Base-by-base conservation (phyloP, 1,140 invertebrate genomes). In the Microplitis demolitor region DNA sequence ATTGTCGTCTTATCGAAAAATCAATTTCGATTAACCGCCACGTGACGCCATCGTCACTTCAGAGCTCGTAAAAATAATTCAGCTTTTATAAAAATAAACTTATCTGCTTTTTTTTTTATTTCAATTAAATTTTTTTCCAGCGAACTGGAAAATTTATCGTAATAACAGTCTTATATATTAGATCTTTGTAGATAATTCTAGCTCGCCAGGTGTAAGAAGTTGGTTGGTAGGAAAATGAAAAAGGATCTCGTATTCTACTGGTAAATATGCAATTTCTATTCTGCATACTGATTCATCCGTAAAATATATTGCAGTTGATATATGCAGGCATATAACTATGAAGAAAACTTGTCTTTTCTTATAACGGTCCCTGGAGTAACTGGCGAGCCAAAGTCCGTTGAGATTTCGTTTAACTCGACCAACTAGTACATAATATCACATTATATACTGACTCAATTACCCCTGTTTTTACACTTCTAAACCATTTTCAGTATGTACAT, bases 1-100 rank as follows among this genome's bases (percentile, higher is more conserved):
- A 78, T 78, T 79, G 66, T 63, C 58, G 54, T 70, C 78, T 79
- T 79, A 79, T 81, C 77, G 75, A 76, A 79, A 83, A 83, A 82
- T 82, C 79, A 80, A 82, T 81, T 79, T 74, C 71, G 62, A 74
- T 79, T 75, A 66, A 70, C 54, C 68, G 62, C 68, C 24, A 74
- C 69, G 71, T 79, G 75, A 78, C 53, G 73, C 76, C 76, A 66
- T 77, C 76, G 74, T 76, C 76, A 62, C 56, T 33, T 66, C 54
- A 6, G 51, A 74, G 11, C 13, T 70, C 9, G 9, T n/a, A 54
- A 62, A 35, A 56, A 16, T 53, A 74, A 71, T 71, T 58, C 64
- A 45, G 34, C 51, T 39, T 35, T 50, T 45, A 8, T 6, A 45
- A 45, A 45, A 45, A 45, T 45, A 6, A 45, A 45, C 14, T 31